These are phyloP conservation scores for Clupea harengus DNA, from an alignment of 2,113 vertebrate species.

Conservation along the genomic window DNA sequence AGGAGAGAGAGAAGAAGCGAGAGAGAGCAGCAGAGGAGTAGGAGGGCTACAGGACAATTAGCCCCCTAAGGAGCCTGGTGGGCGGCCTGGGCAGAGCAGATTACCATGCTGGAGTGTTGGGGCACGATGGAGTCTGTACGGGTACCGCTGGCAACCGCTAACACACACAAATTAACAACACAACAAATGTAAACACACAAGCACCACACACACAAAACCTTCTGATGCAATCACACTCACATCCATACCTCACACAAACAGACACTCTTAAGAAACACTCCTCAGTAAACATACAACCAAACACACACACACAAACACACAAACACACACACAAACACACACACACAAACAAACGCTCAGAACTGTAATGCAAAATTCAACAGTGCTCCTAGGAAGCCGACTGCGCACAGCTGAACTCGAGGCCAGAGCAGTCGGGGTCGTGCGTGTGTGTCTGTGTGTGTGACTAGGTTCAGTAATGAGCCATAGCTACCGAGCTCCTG, in stretches of 20 bases:
- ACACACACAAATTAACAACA: background rate
- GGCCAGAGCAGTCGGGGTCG: constrained; percentile 28
- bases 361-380: constrained; percentile 9
- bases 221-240: background rate
- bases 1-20: constrained; percentile 28
- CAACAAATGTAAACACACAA: constrained; percentile 11
- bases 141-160: background rate
- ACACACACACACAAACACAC: background rate
- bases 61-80: constrained; percentile 57
- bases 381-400: constrained; percentile 6
- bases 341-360: background rate
- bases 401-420: constrained; percentile 15
- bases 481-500: background rate
- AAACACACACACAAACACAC: background rate
- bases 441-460: background rate
- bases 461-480: constrained; percentile 2
- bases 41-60: constrained; percentile 59
- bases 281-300: background rate
- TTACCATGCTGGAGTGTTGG: constrained; percentile 35
- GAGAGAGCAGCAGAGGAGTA: constrained; percentile 46
- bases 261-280: background rate
- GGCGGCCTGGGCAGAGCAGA: constrained; percentile 52
- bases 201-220: background rate
- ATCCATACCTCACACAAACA: background rate
- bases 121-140: constrained; percentile 3